Evolutionary conservation across 2,797 vertebrate species (phyloP).

Genomic region (Tauraco hartlaubi): DNA sequence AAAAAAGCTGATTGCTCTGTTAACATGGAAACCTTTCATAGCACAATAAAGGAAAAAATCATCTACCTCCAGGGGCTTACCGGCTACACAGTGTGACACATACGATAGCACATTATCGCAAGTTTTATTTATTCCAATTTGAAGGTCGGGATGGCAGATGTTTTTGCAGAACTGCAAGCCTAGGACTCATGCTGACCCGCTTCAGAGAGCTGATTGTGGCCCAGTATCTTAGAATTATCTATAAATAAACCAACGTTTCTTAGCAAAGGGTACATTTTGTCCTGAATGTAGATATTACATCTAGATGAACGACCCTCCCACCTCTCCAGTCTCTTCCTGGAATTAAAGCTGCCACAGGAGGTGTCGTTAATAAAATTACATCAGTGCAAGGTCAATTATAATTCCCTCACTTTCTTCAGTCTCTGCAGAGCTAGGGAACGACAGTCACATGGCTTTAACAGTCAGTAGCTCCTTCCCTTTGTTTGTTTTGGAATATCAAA

Average conservation of each 20-base stretch:
- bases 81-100: neutral
- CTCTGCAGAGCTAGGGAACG: neutral
- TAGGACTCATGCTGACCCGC: neutral
- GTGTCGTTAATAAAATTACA: neutral
- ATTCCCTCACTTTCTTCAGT: neutral
- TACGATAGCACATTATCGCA: neutral
- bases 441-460: neutral
- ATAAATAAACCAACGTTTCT: neutral
- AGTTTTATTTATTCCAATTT: conserved; percentile 18
- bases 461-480: neutral
- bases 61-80: neutral
- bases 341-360: neutral
- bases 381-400: neutral
- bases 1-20: conserved; percentile 6
- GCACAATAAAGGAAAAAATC: conserved; percentile 3
- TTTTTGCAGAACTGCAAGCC: neutral
- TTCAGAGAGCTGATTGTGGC: neutral
- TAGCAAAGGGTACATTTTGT: neutral
- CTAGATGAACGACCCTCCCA: neutral
- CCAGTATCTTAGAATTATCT: neutral
- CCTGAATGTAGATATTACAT: neutral
- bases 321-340: neutral
- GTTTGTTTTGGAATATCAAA: neutral
- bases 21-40: conserved; percentile 47
- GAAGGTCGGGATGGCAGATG: neutral